Percentiles rank a stretch among this genome's conserved stretches.
These are phyloP conservation scores for Antedon mediterranea DNA, from an alignment of 53 echinoderm and acorn worm species.

Conservation along the genomic window DNA sequence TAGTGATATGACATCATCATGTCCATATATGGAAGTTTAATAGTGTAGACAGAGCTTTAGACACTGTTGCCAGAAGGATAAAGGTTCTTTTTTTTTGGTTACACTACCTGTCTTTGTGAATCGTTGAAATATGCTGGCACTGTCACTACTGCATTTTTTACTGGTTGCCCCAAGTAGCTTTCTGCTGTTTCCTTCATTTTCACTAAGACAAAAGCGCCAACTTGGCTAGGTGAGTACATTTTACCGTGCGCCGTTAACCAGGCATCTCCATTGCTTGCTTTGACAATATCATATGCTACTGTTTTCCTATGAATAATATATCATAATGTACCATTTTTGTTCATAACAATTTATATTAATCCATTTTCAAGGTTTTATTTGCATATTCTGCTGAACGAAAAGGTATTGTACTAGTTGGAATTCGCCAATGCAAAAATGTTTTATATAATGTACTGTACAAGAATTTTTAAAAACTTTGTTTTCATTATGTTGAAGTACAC, in stretches of 20 bases:
- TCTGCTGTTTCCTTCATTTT: constrained; percentile 99
- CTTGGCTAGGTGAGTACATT: constrained; percentile 85
- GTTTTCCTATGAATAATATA: constrained; percentile 32
- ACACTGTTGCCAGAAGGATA: background rate
- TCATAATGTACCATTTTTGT: too few species aligned
- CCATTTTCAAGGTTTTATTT: too few species aligned
- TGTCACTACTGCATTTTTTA: constrained; percentile 87
- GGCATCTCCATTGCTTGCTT: constrained; percentile 79
- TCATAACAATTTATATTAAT: too few species aligned
- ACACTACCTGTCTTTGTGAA: constrained; percentile 86
- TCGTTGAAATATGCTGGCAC: constrained; percentile 98
- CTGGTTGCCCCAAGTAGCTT: constrained; percentile 65
- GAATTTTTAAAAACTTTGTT: too few species aligned
- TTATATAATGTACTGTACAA: too few species aligned
- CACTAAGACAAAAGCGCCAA: constrained; percentile 76
- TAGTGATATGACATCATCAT: too few species aligned
- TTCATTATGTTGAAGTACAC: too few species aligned
- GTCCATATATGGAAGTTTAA: too few species aligned
- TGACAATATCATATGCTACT: constrained; percentile 69
- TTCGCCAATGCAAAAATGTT: too few species aligned
- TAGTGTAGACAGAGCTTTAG: too few species aligned
- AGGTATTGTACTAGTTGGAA: too few species aligned
- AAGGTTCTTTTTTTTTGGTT: background rate
- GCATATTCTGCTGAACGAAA: too few species aligned
- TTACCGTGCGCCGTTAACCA: constrained; percentile 81